A percentile compares a stretch with the other conserved stretches of the same genome.
phyloP scores from a whole-genome alignment of 2,113 vertebrate genomes.

The Mugil cephalus region DNA sequence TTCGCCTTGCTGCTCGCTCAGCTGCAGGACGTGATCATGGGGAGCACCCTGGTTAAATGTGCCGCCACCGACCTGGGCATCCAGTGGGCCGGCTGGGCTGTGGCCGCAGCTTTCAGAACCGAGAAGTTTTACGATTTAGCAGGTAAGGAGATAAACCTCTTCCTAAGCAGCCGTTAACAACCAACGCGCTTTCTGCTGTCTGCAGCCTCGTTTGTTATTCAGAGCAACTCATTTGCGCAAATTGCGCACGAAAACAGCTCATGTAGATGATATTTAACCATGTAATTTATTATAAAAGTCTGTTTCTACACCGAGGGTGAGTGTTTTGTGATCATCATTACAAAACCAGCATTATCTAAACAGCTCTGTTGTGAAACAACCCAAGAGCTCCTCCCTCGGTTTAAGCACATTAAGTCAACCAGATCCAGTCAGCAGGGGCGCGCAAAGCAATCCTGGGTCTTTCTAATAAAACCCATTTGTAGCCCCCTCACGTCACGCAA shows the following conservation, averaged over 20 bases:
- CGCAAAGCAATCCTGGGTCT: background rate
- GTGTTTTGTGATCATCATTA: slow-evolving; percentile 33
- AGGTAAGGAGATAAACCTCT: slow-evolving; percentile 66
- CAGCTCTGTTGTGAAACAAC: slow-evolving; percentile 71
- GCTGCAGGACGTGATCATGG: slow-evolving; percentile 69
- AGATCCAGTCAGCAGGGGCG: slow-evolving; percentile 33
- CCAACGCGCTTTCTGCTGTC: background rate
- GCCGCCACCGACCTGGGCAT: slow-evolving; percentile 76
- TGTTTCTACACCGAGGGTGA: background rate
- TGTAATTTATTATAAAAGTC: fast-evolving
- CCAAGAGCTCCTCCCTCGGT: slow-evolving; percentile 40
- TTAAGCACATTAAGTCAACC: slow-evolving; percentile 10
- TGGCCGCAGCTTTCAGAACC: slow-evolving; percentile 78
- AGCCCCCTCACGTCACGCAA: too few relatives aligned
- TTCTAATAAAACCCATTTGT: background rate
- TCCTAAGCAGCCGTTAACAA: too few relatives aligned
- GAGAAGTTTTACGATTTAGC: slow-evolving; percentile 87
- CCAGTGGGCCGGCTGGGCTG: slow-evolving; percentile 84
- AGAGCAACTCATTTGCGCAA: background rate
- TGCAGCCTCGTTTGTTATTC: slow-evolving; percentile 3
- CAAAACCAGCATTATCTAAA: slow-evolving; percentile 64
- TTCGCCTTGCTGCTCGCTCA: slow-evolving; percentile 35
- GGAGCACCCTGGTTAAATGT: slow-evolving; percentile 70
- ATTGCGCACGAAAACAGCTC: background rate
- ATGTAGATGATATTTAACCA: fast-evolving